Evolutionary conservation across 2,888 invertebrate genomes (phyloP), one percentile per base, ranked within the genome.

Genomic region (Melinaea menophilus): DNA sequence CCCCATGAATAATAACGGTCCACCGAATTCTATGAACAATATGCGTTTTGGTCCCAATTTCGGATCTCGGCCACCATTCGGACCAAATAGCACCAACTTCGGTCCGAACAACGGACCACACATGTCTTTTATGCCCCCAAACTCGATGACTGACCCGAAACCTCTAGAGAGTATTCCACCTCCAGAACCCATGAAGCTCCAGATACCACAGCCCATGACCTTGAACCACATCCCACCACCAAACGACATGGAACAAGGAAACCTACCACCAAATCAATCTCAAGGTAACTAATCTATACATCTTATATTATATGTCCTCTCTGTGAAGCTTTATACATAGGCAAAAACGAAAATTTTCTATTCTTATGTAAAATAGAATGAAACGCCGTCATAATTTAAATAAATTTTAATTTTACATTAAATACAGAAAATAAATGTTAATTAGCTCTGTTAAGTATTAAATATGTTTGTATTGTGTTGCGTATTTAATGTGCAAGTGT

Each of bases 161-260:
- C 68, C 76, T 2, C 66, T 79, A 67, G 80, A 82, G 5, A 74
- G 72, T 34, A 76, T 83, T 62, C 82, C 79, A 31, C 79, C 80
- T 7, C 79, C 83, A 35, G 77, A 93, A 69, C 91, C 92, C 1
- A 84, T 93, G 77, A 93, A 93, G 73, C 86, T 92, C 13, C 92
- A 93, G 74, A 93, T 93, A 73, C 93, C 93, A 33, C 92, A 93
- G 2, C 93, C 94, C 3, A 86, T 93, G 58, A 91, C 93, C 68
- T 75, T 93, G 58, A 93, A 90, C 73, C 92, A 92, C 70, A 93
- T 93, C 67, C 92, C 93, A 5, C 92, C 92, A 70, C 92, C 93
- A 0, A 92, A 93, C 71, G 93, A 93, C 56, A 78, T 93, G 73
- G 93, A 94, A 73, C 84, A 92, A 58, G 84, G 92, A 71, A 91